These are phyloP conservation scores for Spodoptera littoralis DNA, from an alignment of 2,888 invertebrate genomes.

Conservation along the genomic window DNA sequence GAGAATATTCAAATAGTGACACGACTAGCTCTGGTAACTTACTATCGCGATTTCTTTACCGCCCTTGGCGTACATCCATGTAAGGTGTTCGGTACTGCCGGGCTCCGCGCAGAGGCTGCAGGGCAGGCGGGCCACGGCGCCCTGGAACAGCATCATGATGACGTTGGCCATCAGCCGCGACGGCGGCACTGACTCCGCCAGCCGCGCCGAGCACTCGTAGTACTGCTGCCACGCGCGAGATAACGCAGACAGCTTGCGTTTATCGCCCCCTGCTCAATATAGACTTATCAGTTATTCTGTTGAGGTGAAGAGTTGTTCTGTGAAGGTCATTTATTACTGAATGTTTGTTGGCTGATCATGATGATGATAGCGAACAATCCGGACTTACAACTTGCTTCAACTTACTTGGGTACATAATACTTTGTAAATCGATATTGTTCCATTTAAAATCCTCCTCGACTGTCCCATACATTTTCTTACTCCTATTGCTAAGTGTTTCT, in stretches of 20 bases:
- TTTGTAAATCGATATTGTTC: conserved; percentile 9
- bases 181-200: conserved; percentile 64
- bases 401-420: conserved; percentile 50
- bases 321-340: no score
- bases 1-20: no score
- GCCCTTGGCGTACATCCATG: conserved; percentile 65
- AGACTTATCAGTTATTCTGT: no score
- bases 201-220: conserved; percentile 82
- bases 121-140: conserved; percentile 77
- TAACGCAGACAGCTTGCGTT: conserved; percentile 50
- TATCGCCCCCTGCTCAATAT: conserved; percentile 54
- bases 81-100: conserved; percentile 66
- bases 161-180: conserved; percentile 69
- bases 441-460: background rate
- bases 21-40: no score
- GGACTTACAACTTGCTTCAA: background rate
- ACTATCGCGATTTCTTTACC: no score
- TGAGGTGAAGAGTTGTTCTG: no score
- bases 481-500: conserved; percentile 28
- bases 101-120: conserved; percentile 86
- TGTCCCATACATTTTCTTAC: conserved; percentile 33
- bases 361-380: background rate
- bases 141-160: conserved; percentile 78
- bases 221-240: conserved; percentile 83
- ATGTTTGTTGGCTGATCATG: no score